Evolutionary conservation across 2,888 invertebrate genomes (phyloP).

Genomic region (Rhodophaea formosa): DNA sequence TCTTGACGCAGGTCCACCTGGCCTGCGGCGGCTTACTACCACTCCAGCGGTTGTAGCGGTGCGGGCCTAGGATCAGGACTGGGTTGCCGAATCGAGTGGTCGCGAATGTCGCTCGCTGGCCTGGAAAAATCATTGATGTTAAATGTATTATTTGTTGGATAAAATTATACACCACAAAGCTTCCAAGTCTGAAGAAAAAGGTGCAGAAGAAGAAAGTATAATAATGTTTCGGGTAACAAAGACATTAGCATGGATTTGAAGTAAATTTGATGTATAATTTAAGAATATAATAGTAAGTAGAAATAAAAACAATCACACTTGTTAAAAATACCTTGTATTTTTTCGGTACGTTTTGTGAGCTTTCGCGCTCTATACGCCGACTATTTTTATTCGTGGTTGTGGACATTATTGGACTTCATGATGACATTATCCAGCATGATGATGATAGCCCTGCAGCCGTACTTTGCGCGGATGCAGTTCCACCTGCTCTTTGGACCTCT

Average conservation of each 20-base stretch:
- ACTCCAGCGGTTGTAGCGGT: conserved; percentile 55
- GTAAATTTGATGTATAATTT: too few relatives aligned
- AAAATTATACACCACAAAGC: too few relatives aligned
- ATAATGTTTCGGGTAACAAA: too few relatives aligned
- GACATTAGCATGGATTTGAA: too few relatives aligned
- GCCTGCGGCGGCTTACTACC: conserved; percentile 47
- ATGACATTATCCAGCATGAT: conserved; percentile 32
- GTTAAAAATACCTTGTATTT: too few relatives aligned
- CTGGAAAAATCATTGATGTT: background rate
- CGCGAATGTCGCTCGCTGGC: conserved; percentile 31
- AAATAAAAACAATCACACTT: too few relatives aligned
- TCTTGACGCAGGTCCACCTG: conserved; percentile 58
- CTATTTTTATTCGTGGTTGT: conserved; percentile 31
- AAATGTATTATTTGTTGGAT: background rate
- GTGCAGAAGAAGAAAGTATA: too few relatives aligned
- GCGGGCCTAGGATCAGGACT: conserved; percentile 51
- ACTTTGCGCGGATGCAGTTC: conserved; percentile 33
- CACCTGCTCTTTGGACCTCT: conserved; percentile 37
- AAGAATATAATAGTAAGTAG: too few relatives aligned
- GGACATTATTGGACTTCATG: conserved; percentile 29
- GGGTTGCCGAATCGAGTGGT: conserved; percentile 60
- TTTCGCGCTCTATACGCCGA: too few relatives aligned
- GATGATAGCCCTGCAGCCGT: conserved; percentile 35
- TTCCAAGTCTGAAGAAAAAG: too few relatives aligned
- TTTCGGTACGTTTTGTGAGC: too few relatives aligned